Evolutionary conservation across 2,888 invertebrate species (phyloP).

Genomic region (Amphipyra tragopoginis): DNA sequence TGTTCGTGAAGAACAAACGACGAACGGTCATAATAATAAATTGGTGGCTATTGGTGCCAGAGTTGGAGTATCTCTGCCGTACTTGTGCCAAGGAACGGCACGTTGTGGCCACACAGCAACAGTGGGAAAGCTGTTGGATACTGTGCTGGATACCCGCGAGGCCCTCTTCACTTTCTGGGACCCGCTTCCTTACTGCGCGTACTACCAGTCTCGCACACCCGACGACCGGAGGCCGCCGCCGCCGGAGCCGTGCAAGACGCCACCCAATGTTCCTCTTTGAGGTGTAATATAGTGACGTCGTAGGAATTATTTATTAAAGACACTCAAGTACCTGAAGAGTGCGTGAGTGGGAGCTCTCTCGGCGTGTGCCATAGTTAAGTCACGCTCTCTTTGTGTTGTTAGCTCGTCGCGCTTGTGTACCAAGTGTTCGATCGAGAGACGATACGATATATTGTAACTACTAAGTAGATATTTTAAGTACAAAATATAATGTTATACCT

Average conservation of each 20-base stretch:
- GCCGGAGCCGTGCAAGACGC: conserved; percentile 89
- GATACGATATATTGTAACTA: conserved; percentile 85
- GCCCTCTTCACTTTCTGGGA: conserved; percentile 96
- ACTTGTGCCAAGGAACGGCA: conserved; percentile 93
- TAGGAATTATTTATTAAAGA: conserved; percentile 81
- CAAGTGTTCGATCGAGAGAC: conserved; percentile 73
- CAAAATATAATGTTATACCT: conserved; percentile 62
- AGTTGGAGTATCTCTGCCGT: conserved; percentile 94
- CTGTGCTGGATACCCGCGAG: conserved; percentile 94
- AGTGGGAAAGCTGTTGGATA: conserved; percentile 91
- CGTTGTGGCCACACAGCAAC: conserved; percentile 91
- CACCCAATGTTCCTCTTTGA: conserved; percentile 87
- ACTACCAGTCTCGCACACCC: conserved; percentile 95
- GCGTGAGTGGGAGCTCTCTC: conserved; percentile 80
- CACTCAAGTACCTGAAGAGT: conserved; percentile 88
- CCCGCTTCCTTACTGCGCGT: conserved; percentile 95
- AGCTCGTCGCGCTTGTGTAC: conserved; percentile 66
- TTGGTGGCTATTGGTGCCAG: conserved; percentile 91
- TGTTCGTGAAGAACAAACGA: conserved; percentile 90
- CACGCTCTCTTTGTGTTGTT: conserved; percentile 69
- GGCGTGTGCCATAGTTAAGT: conserved; percentile 61
- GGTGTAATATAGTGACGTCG: conserved; percentile 47
- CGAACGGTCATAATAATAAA: conserved; percentile 79
- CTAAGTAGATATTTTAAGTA: conserved; percentile 84
- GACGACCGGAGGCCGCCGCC: conserved; percentile 83